Evolutionary conservation across 2,797 vertebrate species (phyloP).

Genomic region (Ceryle rudis): DNA sequence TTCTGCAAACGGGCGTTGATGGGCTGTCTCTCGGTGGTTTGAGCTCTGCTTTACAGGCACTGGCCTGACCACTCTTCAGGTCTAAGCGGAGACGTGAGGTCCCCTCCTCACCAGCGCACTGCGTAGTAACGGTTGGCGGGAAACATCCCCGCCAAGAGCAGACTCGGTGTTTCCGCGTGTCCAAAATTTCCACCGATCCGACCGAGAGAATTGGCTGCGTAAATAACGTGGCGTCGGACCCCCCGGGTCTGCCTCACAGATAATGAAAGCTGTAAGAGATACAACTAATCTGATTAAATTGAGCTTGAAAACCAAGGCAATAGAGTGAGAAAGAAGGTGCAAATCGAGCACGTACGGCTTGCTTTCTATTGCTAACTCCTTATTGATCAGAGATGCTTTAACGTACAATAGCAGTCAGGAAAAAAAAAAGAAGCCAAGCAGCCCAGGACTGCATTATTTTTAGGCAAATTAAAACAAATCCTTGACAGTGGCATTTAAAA

Average conservation of each 20-base stretch:
- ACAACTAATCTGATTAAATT: background rate
- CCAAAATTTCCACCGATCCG: background rate
- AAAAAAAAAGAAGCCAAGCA: background rate
- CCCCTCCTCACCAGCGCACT: background rate
- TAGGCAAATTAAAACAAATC: background rate
- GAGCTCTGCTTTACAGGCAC: background rate
- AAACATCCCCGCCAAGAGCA: background rate
- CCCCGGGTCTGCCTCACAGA: background rate
- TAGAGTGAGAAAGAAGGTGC: background rate
- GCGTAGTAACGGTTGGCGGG: background rate
- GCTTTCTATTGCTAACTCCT: conserved; percentile 9
- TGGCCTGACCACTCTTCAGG: background rate
- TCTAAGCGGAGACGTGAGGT: background rate
- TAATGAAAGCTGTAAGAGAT: background rate
- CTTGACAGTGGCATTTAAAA: conserved; percentile 21
- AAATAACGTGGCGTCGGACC: accelerated
- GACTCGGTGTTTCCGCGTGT: background rate
- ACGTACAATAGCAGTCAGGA: background rate
- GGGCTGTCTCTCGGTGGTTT: background rate
- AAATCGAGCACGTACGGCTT: background rate
- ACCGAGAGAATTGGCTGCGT: background rate
- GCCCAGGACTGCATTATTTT: background rate
- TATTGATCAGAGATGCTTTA: conserved; percentile 18
- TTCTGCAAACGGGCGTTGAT: background rate
- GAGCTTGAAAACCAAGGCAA: background rate